Percentiles rank a stretch among this genome's conserved stretches.
These are phyloP conservation scores for Sialis fuliginosa DNA, from an alignment of 2,888 invertebrate genomes.

Conservation along the genomic window DNA sequence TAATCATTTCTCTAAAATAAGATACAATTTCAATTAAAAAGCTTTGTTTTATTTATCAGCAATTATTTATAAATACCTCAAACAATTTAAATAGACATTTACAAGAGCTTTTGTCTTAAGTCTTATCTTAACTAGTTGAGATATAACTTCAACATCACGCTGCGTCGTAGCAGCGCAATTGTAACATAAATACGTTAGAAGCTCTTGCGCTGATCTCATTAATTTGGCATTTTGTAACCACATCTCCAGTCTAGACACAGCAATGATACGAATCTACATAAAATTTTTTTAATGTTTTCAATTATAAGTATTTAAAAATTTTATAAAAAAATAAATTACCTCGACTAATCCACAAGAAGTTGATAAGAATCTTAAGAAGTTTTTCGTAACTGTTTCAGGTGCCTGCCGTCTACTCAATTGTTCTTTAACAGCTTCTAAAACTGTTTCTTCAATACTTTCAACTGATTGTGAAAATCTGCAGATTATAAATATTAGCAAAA, in stretches of 20 bases:
- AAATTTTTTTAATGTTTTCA: conserved; percentile 3
- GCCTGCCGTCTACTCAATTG: conserved; percentile 71
- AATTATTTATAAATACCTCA: conserved; percentile 28
- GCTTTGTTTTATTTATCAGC: not conserved
- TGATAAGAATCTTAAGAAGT: conserved; percentile 70
- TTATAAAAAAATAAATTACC: conserved; percentile 22
- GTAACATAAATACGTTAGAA: conserved; percentile 76
- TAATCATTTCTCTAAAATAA: conserved; percentile 62
- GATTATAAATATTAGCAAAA: not conserved
- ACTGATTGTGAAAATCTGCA: conserved; percentile 37
- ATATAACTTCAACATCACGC: conserved; percentile 56
- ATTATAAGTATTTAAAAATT: no score
- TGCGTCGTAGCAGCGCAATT: conserved; percentile 62
- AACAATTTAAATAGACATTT: conserved; percentile 72
- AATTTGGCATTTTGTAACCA: conserved; percentile 95
- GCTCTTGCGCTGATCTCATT: conserved; percentile 79
- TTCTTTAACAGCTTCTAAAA: conserved; percentile 75
- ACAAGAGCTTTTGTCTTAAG: conserved; percentile 87
- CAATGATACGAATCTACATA: conserved; percentile 49
- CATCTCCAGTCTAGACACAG: conserved; percentile 67
- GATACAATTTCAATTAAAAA: not conserved
- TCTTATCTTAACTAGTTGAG: conserved; percentile 73
- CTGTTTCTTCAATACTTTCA: conserved; percentile 60
- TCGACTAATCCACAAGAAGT: conserved; percentile 76
- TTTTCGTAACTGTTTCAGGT: conserved; percentile 73